Evolutionary conservation across 2,797 vertebrate genomes (phyloP).

Genomic region (Tamandua tetradactyla): DNA sequence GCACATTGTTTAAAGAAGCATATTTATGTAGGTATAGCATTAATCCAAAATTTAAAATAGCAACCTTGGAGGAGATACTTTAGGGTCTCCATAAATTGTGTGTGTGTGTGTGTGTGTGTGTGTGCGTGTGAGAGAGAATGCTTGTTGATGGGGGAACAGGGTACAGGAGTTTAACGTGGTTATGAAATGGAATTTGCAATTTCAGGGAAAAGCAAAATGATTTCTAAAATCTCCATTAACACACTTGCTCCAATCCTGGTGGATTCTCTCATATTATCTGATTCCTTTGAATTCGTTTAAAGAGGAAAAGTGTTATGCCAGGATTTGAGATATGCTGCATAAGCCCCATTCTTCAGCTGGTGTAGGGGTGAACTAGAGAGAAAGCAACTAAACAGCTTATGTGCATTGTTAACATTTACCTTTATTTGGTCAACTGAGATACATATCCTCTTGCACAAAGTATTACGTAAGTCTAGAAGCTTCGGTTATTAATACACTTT

Average conservation of each 20-base stretch:
- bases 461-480: constrained; percentile 1
- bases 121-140: background rate
- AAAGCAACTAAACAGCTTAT: background rate
- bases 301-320: constrained; percentile 5
- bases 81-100: background rate
- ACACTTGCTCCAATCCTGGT: background rate
- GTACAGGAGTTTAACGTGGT: background rate
- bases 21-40: background rate
- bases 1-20: constrained; percentile 26
- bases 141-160: background rate
- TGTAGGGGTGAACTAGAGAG: background rate
- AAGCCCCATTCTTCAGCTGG: background rate
- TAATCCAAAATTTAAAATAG: background rate
- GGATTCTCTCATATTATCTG: background rate
- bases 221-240: constrained; percentile 42
- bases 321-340: constrained; percentile 10
- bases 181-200: constrained; percentile 55
- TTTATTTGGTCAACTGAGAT: constrained; percentile 29
- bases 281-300: constrained; percentile 21
- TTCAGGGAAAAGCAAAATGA: constrained; percentile 49
- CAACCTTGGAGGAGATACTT: background rate
- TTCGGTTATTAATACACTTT: background rate
- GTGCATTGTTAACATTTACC: background rate
- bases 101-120: background rate
- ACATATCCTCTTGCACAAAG: background rate